Percentiles rank a stretch among this genome's conserved stretches.
Conservation (phyloP, 2,797 vertebrate species). For the Spheniscus humboldti region DNA sequence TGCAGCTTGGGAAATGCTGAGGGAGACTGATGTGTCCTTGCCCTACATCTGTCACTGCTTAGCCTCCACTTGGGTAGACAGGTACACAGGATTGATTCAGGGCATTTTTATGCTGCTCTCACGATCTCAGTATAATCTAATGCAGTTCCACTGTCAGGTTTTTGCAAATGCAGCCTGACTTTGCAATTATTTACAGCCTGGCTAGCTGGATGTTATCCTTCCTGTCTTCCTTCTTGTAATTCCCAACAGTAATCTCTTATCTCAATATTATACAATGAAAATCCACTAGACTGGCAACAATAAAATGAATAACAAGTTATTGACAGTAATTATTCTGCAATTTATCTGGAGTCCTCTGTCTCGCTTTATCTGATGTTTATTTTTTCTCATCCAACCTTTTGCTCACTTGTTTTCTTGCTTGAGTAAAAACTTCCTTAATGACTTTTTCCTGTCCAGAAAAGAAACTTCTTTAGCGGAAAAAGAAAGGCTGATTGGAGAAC, state of each 20-base stretch:
- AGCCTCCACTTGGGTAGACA: neutral
- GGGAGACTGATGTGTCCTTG: neutral
- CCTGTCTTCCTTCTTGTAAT: conserved; percentile 35
- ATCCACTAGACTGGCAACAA: conserved; percentile 8
- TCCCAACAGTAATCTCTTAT: neutral
- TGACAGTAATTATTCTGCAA: conserved; percentile 59
- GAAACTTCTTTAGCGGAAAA: conserved; percentile 17
- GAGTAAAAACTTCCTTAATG: conserved; percentile 54
- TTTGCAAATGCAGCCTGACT: neutral
- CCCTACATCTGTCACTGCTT: neutral
- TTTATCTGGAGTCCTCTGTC: conserved; percentile 28
- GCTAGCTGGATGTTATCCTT: neutral
- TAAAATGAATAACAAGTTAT: conserved; percentile 27
- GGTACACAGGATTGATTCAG: neutral
- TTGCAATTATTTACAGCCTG: neutral
- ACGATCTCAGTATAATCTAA: neutral
- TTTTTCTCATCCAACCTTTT: conserved; percentile 53
- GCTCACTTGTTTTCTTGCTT: conserved; percentile 43
- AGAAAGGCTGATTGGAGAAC: neutral
- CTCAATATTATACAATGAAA: conserved; percentile 48
- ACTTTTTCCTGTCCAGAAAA: conserved; percentile 41
- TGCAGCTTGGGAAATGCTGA: neutral
- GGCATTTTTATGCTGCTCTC: neutral
- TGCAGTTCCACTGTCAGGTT: neutral
- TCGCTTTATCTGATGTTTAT: conserved; percentile 42